Evolutionary conservation across 2,888 invertebrate species (phyloP).

Genomic region (Atethmia centrago): DNA sequence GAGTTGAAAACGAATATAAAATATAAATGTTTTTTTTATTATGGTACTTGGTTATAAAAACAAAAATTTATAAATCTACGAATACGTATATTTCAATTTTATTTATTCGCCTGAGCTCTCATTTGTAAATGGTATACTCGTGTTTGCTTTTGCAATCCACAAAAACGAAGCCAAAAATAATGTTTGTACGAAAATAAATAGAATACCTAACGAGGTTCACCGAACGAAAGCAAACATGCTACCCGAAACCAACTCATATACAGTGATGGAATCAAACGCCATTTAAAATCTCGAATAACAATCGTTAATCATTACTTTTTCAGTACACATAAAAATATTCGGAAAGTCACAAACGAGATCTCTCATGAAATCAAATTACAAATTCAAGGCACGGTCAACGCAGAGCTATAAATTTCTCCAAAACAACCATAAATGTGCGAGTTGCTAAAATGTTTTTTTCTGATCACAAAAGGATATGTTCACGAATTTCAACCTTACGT

Average conservation of each 20-base stretch:
- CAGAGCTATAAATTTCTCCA: constrained; percentile 77
- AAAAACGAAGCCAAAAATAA: constrained; percentile 41
- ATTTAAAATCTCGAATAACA: constrained; percentile 63
- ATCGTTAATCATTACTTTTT: constrained; percentile 67
- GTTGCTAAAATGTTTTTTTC: constrained; percentile 67
- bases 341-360: constrained; percentile 71
- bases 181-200: constrained; percentile 47
- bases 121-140: constrained; percentile 41
- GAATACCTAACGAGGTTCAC: constrained; percentile 53
- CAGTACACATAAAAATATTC: constrained; percentile 67
- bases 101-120: constrained; percentile 35
- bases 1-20: constrained; percentile 19
- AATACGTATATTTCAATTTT: constrained; percentile 25
- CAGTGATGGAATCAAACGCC: constrained; percentile 67
- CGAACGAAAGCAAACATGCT: constrained; percentile 56
- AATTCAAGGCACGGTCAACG: constrained; percentile 78
- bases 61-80: constrained; percentile 23
- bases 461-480: constrained; percentile 60
- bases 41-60: constrained; percentile 4
- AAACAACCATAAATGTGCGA: constrained; percentile 78
- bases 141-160: constrained; percentile 48
- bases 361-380: constrained; percentile 78
- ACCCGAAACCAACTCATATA: constrained; percentile 57
- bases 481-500: constrained; percentile 68
- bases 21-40: neutral